Evolutionary conservation across 2,797 vertebrate genomes (phyloP), one percentile per base, ranked within the genome.

Genomic region (Dendrocincla fuliginosa): DNA sequence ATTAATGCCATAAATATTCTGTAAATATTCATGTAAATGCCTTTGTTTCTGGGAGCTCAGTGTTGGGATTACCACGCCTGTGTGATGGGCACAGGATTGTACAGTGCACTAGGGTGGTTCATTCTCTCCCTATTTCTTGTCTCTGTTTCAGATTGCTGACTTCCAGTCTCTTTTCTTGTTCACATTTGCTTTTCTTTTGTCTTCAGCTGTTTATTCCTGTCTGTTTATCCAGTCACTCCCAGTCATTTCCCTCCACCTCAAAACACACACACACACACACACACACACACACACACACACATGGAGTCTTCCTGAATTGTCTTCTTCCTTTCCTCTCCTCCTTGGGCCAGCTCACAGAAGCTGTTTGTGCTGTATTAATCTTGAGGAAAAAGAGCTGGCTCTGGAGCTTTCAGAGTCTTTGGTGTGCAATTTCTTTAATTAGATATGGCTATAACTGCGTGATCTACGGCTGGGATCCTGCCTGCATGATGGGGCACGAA

Each of bases 401-500:
- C 70, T 71, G 74, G 63, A n/a, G 15, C 53, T 65, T 17, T 85
- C 79, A 68, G 52, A 28, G 25, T 13, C n/a, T 50, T 42, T 50
- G 52, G 4, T 63, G 41, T 86, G 60, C 44, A 2, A 8, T 92
- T 33, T 33, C 53, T 69, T 59, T 64, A 94, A 10, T 11, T 44
- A 98, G 99, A 91, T 99, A 99, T 0, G 99, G 98, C 84, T 99
- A 99, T 85, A 99, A 99, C 97, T 99, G 99, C 20, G 99, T 99
- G 55, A 99, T 99, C 89, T 99, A 99, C 1, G 99, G 99, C 76
- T 99, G 99, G 99, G 99, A 99, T 86, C 99, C 99, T 4, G 98
- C 99, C 95, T 99, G 99, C 97, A 99, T 99, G 97, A 99, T 99
- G 99, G 99, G 99, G 16, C 99, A 99, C 16, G 99, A 99, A 83